phyloP scores from a whole-genome alignment of 2,888 invertebrate genomes.

The Polydrusus tereticollis region DNA sequence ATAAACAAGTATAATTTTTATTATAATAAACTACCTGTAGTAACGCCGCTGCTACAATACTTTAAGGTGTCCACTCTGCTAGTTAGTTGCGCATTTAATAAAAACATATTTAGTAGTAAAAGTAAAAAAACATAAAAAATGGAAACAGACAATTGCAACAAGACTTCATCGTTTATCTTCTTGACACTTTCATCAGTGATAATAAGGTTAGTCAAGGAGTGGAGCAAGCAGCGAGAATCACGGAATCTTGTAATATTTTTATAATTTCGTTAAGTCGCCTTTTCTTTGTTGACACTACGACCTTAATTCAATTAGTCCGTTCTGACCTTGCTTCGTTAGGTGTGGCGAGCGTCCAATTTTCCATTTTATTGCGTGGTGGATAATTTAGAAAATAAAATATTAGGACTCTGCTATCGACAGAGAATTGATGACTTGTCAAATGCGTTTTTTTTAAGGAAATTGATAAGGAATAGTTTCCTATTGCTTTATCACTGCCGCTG shows the following conservation, averaged over 20 bases:
- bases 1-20: too few relatives aligned
- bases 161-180: constrained; percentile 19
- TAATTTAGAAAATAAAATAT: neutral
- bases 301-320: constrained; percentile 19
- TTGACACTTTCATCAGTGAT: neutral
- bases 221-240: constrained; percentile 22
- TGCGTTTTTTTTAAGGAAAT: too few relatives aligned
- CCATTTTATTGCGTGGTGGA: neutral
- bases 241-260: constrained; percentile 34
- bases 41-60: too few relatives aligned
- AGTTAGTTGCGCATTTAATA: too few relatives aligned
- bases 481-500: too few relatives aligned
- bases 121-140: too few relatives aligned
- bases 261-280: constrained; percentile 28
- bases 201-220: constrained; percentile 31
- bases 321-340: constrained; percentile 7
- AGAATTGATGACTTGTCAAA: too few relatives aligned
- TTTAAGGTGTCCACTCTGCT: too few relatives aligned
- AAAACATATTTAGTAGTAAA: too few relatives aligned
- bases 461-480: too few relatives aligned
- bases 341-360: neutral
- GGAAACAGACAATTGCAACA: constrained; percentile 5
- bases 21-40: too few relatives aligned
- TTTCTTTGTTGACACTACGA: constrained; percentile 18
- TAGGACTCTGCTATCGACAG: too few relatives aligned